phyloP scores from a whole-genome alignment of 2,888 invertebrate genomes.

The Andricus curvator region DNA sequence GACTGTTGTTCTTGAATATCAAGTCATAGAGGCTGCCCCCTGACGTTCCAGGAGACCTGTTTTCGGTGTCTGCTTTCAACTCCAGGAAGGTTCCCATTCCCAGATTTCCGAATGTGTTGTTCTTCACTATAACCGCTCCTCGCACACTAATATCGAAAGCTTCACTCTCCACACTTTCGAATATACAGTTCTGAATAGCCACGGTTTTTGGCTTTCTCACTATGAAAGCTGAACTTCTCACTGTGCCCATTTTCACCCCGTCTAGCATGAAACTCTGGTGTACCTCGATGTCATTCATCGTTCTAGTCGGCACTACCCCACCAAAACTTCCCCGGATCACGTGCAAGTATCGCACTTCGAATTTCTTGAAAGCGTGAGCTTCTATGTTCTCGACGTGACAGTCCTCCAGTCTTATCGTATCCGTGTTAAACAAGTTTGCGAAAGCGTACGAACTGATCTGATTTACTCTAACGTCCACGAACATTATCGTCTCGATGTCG shows the following conservation, averaged over 20 bases:
- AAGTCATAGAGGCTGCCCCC: constrained; percentile 78
- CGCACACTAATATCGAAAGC: constrained; percentile 82
- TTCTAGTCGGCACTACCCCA: constrained; percentile 83
- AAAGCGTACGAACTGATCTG: constrained; percentile 86
- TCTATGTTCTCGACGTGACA: constrained; percentile 83
- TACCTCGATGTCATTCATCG: constrained; percentile 87
- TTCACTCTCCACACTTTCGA: constrained; percentile 83
- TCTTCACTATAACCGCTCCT: constrained; percentile 84
- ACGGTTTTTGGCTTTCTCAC: constrained; percentile 83
- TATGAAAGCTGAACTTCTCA: constrained; percentile 86
- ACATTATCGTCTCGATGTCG: constrained; percentile 84
- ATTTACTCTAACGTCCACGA: constrained; percentile 83
- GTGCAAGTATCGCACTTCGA: constrained; percentile 84
- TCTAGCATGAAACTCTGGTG: constrained; percentile 84
- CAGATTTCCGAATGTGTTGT: constrained; percentile 82
- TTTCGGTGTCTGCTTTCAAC: constrained; percentile 78
- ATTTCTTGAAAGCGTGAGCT: constrained; percentile 89
- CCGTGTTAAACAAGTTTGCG: constrained; percentile 84
- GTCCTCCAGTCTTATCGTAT: constrained; percentile 83
- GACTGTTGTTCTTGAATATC: constrained; percentile 83
- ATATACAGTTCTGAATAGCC: constrained; percentile 81
- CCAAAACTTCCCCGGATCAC: constrained; percentile 83
- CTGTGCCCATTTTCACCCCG: constrained; percentile 82
- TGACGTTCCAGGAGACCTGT: constrained; percentile 76
- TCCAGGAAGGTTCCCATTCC: constrained; percentile 83